phyloP scores from a whole-genome alignment of 2,888 invertebrate genomes.

The Rhodophaea formosa region DNA sequence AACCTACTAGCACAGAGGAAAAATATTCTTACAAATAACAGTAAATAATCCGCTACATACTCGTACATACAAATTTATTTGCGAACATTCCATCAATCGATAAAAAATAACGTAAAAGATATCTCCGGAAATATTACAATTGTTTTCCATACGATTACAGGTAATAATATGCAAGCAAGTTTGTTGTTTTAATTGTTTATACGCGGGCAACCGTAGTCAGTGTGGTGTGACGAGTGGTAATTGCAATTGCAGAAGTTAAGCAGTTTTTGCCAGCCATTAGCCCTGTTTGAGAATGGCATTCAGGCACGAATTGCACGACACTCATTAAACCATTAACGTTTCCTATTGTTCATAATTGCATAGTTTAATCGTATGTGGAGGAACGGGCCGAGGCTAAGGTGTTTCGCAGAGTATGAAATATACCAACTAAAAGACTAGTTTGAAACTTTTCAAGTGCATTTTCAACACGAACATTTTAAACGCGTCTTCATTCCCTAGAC shows the following conservation, averaged over 20 bases:
- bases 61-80: no score
- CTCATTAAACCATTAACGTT: conserved; percentile 12
- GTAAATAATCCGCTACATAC: no score
- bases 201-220: conserved; percentile 11
- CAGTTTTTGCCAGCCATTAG: conserved; percentile 14
- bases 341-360: conserved; percentile 15
- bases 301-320: conserved; percentile 16
- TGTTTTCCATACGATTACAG: conserved; percentile 2
- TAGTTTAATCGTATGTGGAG: conserved; percentile 15
- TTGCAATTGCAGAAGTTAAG: conserved; percentile 13
- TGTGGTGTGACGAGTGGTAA: conserved; percentile 13
- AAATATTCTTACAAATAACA: no score
- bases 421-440: no score
- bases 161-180: conserved; percentile 14
- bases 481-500: no score
- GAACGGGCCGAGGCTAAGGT: conserved; percentile 5
- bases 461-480: no score
- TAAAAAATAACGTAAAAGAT: no score
- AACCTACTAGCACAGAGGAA: no score
- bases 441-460: no score
- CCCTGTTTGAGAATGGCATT: conserved; percentile 15
- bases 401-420: neutral
- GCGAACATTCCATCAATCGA: no score
- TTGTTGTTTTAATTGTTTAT: conserved; percentile 16
- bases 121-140: neutral